Evolutionary conservation across 1,140 invertebrate species (phyloP).

Genomic region (Pseudomyrmex flavicornis): DNA sequence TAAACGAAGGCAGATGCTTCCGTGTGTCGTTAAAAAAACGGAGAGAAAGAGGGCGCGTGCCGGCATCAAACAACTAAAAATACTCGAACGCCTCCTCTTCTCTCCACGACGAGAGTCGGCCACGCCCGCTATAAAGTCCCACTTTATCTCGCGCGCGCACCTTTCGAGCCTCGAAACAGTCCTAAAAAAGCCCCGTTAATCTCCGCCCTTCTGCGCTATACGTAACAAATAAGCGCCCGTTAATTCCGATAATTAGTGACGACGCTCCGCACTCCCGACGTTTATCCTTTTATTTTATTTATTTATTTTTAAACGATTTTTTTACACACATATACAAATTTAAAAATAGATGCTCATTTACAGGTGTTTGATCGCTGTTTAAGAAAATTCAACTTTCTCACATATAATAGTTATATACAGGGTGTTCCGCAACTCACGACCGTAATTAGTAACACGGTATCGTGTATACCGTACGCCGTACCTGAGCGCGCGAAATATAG

Average conservation of each 20-base stretch:
- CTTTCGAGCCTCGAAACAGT: conserved; percentile 56
- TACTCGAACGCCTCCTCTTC: conserved; percentile 76
- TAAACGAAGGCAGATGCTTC: conserved; percentile 77
- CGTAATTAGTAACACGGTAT: too few relatives aligned
- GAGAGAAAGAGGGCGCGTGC: conserved; percentile 76
- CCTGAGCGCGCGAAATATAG: too few relatives aligned
- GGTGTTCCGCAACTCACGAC: too few relatives aligned
- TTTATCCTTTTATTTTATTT: neutral
- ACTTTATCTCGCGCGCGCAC: conserved; percentile 44
- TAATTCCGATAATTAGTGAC: conserved; percentile 75
- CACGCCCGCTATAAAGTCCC: conserved; percentile 82
- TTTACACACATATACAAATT: too few relatives aligned
- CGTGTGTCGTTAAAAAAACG: conserved; percentile 72
- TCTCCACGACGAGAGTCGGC: conserved; percentile 67
- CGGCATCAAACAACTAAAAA: conserved; percentile 81
- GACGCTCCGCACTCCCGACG: conserved; percentile 18
- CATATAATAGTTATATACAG: neutral
- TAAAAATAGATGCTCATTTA: too few relatives aligned
- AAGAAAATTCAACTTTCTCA: too few relatives aligned
- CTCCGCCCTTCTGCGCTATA: conserved; percentile 41
- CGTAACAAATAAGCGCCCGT: conserved; percentile 64
- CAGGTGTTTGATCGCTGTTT: too few relatives aligned
- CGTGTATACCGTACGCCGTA: too few relatives aligned
- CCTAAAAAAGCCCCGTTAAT: conserved; percentile 60
- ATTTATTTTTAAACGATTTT: neutral